Percentiles rank a stretch among this genome's conserved stretches.
phyloP scores from a whole-genome alignment of 2,888 invertebrate genomes.

The Chrysolina oricalcia region DNA sequence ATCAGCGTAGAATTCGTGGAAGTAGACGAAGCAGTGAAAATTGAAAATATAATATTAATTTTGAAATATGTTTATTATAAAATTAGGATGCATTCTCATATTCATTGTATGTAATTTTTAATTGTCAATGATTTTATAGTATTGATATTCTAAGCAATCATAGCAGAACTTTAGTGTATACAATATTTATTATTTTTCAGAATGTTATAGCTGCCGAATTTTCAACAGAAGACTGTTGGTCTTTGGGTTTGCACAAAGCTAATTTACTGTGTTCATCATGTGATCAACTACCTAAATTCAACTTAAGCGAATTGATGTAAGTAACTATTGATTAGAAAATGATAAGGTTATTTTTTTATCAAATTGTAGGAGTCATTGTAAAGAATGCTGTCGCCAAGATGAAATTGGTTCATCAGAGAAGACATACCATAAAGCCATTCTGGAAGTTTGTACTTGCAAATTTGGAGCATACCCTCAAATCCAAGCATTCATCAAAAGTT shows the following conservation, averaged over 20 bases:
- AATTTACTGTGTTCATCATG: conserved; percentile 92
- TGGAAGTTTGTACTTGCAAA: conserved; percentile 99
- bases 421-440: conserved; percentile 91
- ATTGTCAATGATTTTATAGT: neutral
- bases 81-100: neutral
- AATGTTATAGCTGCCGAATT: conserved; percentile 67
- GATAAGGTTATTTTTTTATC: neutral
- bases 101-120: neutral
- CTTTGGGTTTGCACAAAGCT: conserved; percentile 89
- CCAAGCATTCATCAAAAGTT: conserved; percentile 97
- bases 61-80: neutral
- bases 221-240: conserved; percentile 87
- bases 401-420: conserved; percentile 78
- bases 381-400: conserved; percentile 87
- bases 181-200: conserved; percentile 41
- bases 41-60: too few species aligned
- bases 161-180: neutral
- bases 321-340: conserved; percentile 41
- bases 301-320: conserved; percentile 78
- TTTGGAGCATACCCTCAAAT: conserved; percentile 98
- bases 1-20: too few species aligned
- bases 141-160: too few species aligned
- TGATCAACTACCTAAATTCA: conserved; percentile 85
- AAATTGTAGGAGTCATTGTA: conserved; percentile 77
- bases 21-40: too few species aligned